These are phyloP conservation scores for Tetraodon nigroviridis DNA, from an alignment of 2,113 vertebrate species.

Conservation along the genomic window DNA sequence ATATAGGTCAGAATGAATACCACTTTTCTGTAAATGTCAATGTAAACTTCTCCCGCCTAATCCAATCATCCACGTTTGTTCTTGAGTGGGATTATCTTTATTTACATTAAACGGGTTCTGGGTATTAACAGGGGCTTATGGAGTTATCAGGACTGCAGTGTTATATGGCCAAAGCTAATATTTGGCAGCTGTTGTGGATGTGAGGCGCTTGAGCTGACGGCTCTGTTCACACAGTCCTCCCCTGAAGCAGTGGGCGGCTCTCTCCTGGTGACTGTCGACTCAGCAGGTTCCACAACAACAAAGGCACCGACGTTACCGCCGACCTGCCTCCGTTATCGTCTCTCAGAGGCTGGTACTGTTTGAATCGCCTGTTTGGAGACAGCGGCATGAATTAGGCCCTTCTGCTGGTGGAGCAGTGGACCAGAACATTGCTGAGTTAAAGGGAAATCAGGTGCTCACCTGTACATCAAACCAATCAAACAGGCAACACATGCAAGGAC, in stretches of 20 bases:
- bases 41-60: slow-evolving; percentile 13
- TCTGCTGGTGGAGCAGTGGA: neutral
- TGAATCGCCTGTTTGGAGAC: slow-evolving; percentile 68
- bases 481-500: slow-evolving; percentile 72
- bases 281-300: slow-evolving; percentile 78
- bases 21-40: slow-evolving; percentile 21
- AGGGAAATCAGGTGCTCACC: slow-evolving; percentile 65
- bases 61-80: neutral
- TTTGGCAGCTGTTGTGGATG: neutral
- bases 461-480: slow-evolving; percentile 77
- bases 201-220: slow-evolving; percentile 3
- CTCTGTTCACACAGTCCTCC: slow-evolving; percentile 75
- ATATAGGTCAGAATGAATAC: slow-evolving; percentile 57
- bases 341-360: slow-evolving; percentile 68
- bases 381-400: neutral
- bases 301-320: slow-evolving; percentile 65
- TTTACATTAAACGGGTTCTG: slow-evolving; percentile 2
- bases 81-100: neutral
- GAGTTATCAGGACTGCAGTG: slow-evolving; percentile 5
- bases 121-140: slow-evolving; percentile 13
- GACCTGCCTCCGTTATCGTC: slow-evolving; percentile 52
- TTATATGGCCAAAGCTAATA: slow-evolving; percentile 8
- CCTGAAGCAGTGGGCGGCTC: slow-evolving; percentile 82
- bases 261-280: slow-evolving; percentile 74
- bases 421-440: neutral